A percentile compares a stretch with the other conserved stretches of the same genome.
Conservation (phyloP, 1,140 invertebrate genomes). For the Macrobrachium nipponense region DNA sequence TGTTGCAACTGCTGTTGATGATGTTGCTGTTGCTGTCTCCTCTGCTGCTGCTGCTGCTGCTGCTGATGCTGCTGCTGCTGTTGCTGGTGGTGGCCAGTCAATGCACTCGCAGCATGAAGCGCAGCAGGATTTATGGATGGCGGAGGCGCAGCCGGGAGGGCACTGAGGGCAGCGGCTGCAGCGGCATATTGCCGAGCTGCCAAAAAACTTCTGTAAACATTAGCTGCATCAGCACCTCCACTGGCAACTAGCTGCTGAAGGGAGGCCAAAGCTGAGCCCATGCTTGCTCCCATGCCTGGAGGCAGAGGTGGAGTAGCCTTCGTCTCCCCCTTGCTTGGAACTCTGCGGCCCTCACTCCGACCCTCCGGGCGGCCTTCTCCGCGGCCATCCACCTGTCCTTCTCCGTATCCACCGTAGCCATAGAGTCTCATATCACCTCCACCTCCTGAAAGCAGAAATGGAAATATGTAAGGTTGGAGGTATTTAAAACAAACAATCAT, state of each 20-base stretch:
- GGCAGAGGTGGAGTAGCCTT: constrained; percentile 62
- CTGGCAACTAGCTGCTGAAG: constrained; percentile 61
- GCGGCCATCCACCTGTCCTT: constrained; percentile 52
- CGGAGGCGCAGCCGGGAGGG: constrained; percentile 28
- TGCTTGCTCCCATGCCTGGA: constrained; percentile 46
- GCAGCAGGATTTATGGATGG: constrained; percentile 34
- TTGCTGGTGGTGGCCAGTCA: constrained; percentile 37
- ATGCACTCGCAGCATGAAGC: background rate
- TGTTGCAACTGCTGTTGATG: constrained; percentile 21
- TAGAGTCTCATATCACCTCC: constrained; percentile 52
- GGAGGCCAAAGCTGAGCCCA: constrained; percentile 54
- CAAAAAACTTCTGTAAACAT: constrained; percentile 55
- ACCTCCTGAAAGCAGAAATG: background rate
- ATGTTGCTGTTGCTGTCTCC: constrained; percentile 29
- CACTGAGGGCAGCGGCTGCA: constrained; percentile 41
- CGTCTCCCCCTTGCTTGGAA: constrained; percentile 64
- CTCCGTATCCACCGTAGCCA: constrained; percentile 53
- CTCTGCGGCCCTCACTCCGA: constrained; percentile 50
- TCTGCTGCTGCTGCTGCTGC: background rate
- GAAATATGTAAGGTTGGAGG: too few relatives aligned
- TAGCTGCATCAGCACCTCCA: constrained; percentile 38
- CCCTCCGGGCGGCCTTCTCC: constrained; percentile 40
- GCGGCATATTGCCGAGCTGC: constrained; percentile 61
- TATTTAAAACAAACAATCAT: too few relatives aligned
- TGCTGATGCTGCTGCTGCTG: constrained; percentile 32